Base-by-base conservation (phyloP, 1,140 invertebrate genomes). In the Drosophila littoralis region DNA sequence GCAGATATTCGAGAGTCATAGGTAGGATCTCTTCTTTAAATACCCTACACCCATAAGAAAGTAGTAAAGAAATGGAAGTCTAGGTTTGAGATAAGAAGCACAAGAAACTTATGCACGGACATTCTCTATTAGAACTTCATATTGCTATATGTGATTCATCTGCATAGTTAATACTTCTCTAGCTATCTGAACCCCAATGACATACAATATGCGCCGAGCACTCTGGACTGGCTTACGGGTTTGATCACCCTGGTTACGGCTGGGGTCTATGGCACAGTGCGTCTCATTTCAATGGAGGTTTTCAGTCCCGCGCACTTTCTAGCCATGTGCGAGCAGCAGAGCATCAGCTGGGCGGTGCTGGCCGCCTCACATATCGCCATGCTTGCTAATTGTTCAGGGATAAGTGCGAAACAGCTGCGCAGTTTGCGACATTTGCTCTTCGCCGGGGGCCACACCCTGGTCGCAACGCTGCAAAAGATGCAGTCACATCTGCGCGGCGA, bases 161-260 rank as follows among this genome's bases (percentile, higher is more conserved):
- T 9, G 1, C 10, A 28, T 22, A 36, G 4, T 33, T 22, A 0
- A 32, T 10, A n/a, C 12, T 63, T 6, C 7, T 45, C 0, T 1
- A 92, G 91, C 12, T 91, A 90, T 33, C 59, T 92, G 0, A 84
- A 52, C 0, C 32, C 66, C 9, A 63, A 90, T 45, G 91, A 92
- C 48, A 71, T 91, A 2, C 71, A 90, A 45, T 84, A 90, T 35
- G 85, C 91, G 12, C 91, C 91, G 32, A 91, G 88, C 48, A 91
- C 91, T 12, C 52, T 92, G 28, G 91, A 92, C 28, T 90, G 91
- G 81, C 43, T 91, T 0, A 77, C 91, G 4, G 91, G 91, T 12
- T 51, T 92, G 9, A 75, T 91, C 0, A 86, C 61, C 22, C 65
- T 92, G 42, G n/a, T 92, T 8, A 79, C 86, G 3, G 81, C 81